These are phyloP conservation scores for Augiades crinisus DNA, from an alignment of 2,888 invertebrate species.

Conservation along the genomic window DNA sequence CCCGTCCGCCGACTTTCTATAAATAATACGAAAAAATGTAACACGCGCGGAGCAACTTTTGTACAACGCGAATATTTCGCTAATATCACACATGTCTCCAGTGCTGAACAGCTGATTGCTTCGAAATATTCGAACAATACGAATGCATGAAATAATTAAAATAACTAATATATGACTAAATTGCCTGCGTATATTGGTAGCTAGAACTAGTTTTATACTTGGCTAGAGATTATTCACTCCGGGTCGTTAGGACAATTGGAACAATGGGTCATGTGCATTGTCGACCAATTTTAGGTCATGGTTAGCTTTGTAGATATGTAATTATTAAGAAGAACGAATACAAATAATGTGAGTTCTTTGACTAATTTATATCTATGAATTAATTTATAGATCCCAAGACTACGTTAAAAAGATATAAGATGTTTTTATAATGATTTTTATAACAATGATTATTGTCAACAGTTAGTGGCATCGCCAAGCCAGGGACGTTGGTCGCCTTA, in stretches of 20 bases:
- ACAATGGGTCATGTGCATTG: conserved; percentile 6
- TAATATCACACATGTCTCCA: conserved; percentile 45
- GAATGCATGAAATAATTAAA: too few species aligned
- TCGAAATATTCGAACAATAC: too few species aligned
- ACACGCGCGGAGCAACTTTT: conserved; percentile 60
- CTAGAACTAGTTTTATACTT: too few species aligned
- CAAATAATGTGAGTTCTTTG: too few species aligned
- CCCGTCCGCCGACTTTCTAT: conserved; percentile 74
- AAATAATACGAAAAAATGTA: conserved; percentile 78
- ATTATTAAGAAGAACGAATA: too few species aligned
- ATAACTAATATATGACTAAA: too few species aligned
- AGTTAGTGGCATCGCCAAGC: conserved; percentile 91
- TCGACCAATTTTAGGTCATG: conserved; percentile 7
- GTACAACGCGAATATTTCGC: conserved; percentile 71
- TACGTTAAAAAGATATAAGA: too few species aligned
- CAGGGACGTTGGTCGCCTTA: conserved; percentile 90
- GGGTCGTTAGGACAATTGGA: conserved; percentile 7
- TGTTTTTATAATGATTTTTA: not conserved
- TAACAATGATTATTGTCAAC: conserved; percentile 43
- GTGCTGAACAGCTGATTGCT: conserved; percentile 27
- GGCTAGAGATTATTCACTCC: not conserved
- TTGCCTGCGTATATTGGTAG: too few species aligned
- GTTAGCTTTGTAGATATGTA: not conserved
- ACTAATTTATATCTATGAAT: too few species aligned
- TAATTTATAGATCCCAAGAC: too few species aligned